Base-by-base conservation (phyloP, 2,113 vertebrate species). In the Pseudorhombus dupliciocellatus region DNA sequence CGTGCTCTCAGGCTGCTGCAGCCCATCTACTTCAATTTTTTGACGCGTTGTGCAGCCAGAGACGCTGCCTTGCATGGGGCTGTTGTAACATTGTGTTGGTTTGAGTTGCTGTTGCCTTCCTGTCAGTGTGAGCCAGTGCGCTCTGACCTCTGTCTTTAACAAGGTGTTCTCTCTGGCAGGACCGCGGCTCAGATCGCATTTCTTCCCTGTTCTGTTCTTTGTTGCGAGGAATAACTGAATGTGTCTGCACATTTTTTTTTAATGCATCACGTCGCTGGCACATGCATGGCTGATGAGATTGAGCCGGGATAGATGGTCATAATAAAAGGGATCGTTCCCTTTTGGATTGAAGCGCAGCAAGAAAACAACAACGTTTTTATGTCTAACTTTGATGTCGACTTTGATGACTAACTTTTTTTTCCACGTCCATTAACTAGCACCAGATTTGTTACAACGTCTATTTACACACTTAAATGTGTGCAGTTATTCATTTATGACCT, bases 141-240 rank as follows among this genome's bases (percentile, higher is more conserved):
- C 57, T 71, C 53, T 57, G 59, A 84, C 70, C 60, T 66, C 31
- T 26, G 62, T 77, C 40, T 46, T 64, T 72, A 77, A 70, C 44
- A 42, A 42, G 61, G n/a, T 20, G 16, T 57, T 65, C 28, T 44
- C 20, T 22, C 57, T 2, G 7, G 30, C 34, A 37, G 34, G 34
- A 37, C 34, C 12, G 34, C 34, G 12, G 34, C 34, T 64, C 40
- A 22, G 8, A 34, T 57, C 28, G 12, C 55, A 58, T 14, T 34
- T 30, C 53, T 30, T 30, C 53, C 25, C 2, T 16, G 1, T 30
- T 12, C 59, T 44, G 4, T 25, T 67, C 53, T 59, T 58, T 37
- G 31, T n/a, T 67, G 44, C 34, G 56, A 24, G 14, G 52, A 53
- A 14, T 11, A 18, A 15, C 34, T 55, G n/a, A 53, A 34, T 20